These are phyloP conservation scores for Rapana venosa DNA, from an alignment of 2,888 invertebrate genomes.

Conservation along the genomic window DNA sequence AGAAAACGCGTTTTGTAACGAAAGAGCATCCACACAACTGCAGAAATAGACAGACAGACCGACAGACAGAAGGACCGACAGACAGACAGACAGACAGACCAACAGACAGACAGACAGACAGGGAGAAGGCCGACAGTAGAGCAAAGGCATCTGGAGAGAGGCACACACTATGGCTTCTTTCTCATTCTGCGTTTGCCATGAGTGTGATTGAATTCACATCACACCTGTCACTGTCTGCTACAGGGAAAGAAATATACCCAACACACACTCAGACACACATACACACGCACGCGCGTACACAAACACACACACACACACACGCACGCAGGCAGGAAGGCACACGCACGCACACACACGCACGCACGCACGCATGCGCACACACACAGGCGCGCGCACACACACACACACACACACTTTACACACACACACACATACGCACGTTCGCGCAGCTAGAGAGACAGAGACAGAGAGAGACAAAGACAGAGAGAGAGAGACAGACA, in stretches of 20 bases:
- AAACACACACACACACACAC: neutral
- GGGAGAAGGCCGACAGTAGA: neutral
- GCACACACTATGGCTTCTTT: no score
- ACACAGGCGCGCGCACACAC: neutral
- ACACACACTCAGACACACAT: no score
- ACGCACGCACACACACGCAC: neutral
- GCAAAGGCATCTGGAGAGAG: no score
- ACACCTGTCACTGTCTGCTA: no score
- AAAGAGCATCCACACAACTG: no score
- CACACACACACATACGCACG: no score
- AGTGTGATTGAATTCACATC: no score
- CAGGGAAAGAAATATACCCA: no score
- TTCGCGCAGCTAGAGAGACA: neutral
- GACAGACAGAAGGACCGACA: neutral
- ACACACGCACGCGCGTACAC: neutral
- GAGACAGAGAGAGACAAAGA: no score
- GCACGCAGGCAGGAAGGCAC: neutral
- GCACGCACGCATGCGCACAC: neutral
- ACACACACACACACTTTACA: neutral
- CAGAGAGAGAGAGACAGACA: no score
- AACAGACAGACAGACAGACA: constrained; percentile 11
- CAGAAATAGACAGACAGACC: constrained; percentile 11
- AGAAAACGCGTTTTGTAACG: no score
- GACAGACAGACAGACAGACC: neutral
- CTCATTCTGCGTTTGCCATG: no score